Evolutionary conservation across 2,113 vertebrate genomes (phyloP).

Genomic region (Cyprinodon brontotheroides): DNA sequence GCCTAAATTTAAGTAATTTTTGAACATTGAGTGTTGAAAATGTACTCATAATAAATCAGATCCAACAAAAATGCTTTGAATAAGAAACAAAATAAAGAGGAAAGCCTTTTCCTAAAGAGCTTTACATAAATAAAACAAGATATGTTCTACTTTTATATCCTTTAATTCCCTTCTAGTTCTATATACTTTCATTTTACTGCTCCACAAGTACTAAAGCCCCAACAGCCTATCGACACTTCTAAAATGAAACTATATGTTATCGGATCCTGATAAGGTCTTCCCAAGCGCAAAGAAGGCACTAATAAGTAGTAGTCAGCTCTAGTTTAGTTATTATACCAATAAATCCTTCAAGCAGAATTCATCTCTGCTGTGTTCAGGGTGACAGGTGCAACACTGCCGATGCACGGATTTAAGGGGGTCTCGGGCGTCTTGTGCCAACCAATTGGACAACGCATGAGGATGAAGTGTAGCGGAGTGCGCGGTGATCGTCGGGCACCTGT

Average conservation of each 20-base stretch:
- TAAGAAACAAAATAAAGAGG: neutral
- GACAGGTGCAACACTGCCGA: constrained; percentile 76
- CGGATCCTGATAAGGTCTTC: constrained; percentile 4
- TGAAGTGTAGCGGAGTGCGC: constrained; percentile 28
- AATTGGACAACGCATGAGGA: constrained; percentile 50
- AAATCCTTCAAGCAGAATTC: constrained; percentile 27
- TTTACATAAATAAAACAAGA: neutral
- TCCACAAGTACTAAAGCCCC: neutral
- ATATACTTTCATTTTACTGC: neutral
- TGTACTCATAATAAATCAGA: neutral
- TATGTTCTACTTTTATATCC: neutral
- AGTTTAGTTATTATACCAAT: constrained; percentile 41
- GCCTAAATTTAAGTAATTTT: too few species aligned
- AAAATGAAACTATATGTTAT: constrained; percentile 13
- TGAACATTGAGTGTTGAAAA: neutral
- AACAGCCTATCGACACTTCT: neutral
- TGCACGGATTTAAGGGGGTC: constrained; percentile 36
- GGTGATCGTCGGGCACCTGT: constrained; percentile 49
- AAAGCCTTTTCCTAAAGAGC: neutral
- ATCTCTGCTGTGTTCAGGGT: constrained; percentile 40
- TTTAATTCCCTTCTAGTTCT: neutral
- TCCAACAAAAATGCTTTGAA: neutral
- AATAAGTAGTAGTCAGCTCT: constrained; percentile 20
- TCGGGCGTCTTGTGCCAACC: constrained; percentile 51
- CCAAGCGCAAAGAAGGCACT: constrained; percentile 12